A percentile compares a stretch with the other conserved stretches of the same genome.
phyloP scores from a whole-genome alignment of 2,797 vertebrate species.

The Monodelphis domestica region DNA sequence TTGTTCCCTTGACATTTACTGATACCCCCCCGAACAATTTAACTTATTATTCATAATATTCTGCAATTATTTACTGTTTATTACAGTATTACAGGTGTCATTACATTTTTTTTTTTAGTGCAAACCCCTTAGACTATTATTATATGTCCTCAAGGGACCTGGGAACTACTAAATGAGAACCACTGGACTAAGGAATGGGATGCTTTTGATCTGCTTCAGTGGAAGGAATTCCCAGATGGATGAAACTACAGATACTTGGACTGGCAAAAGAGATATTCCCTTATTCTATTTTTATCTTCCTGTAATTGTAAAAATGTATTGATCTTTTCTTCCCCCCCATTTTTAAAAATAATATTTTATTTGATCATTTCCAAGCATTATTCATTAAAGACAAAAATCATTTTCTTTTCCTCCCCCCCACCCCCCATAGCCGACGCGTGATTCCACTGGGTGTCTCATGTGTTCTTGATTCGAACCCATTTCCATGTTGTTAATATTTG shows the following conservation, averaged over 20 bases:
- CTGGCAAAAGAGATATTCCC: not conserved
- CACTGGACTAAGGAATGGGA: not conserved
- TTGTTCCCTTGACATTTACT: slow-evolving; percentile 11
- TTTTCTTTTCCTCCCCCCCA: too few species aligned
- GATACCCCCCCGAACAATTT: not conserved
- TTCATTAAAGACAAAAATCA: too few species aligned
- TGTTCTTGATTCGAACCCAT: too few species aligned
- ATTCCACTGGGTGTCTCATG: too few species aligned
- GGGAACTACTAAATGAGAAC: not conserved
- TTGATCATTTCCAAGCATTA: too few species aligned
- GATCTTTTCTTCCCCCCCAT: too few species aligned
- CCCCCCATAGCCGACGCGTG: too few species aligned
- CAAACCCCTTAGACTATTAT: not conserved
- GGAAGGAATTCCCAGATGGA: not conserved
- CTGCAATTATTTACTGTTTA: not conserved
- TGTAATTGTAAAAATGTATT: too few species aligned
- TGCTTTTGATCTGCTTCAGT: not conserved
- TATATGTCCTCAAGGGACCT: not conserved
- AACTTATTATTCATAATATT: not conserved
- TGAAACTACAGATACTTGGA: not conserved
- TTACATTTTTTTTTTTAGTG: not conserved
- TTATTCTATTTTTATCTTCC: not conserved
- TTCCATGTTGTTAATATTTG: too few species aligned
- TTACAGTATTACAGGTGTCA: too few species aligned
- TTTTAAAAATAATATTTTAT: too few species aligned